Evolutionary conservation across 2,888 invertebrate genomes (phyloP), one percentile per base, ranked within the genome.

Genomic region (Urechis unicinctus): DNA sequence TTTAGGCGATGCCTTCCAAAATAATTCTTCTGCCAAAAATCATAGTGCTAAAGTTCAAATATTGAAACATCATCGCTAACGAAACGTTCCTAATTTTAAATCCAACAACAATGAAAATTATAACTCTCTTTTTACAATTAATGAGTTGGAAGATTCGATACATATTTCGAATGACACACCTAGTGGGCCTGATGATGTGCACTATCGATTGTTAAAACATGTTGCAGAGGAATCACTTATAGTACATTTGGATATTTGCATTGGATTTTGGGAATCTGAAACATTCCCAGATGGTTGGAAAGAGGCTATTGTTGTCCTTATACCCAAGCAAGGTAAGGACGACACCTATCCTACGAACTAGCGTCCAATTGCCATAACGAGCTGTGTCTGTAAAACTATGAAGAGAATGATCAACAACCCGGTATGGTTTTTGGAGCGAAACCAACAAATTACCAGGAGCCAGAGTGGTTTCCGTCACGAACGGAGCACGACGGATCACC

Each of bases 301-400:
- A 22, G 41, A 60, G 24, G 60, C 61, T 4, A 53, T 45, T 21
- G 53, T 64, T 13, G 51, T 62, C 28, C 62, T 61, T 1, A 49
- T 62, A 26, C 61, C 59, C 2, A 63, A 63, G 53, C 61, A 57
- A 24, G 59, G 56, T 4, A 61, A 63, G 45, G 59, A 60, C 51
- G 49, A 45, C 29, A 53, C 56, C 21, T 55, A 63, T 42, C 59
- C 61, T 25, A 52, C 43, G 1, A 64, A 57, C 52, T 68, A 68
- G 48, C 49, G 65, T 17, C 66, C 68, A 9, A 68, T 68, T 17
- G 62, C 65, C 29, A 54, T 68, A 24, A 65, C 67, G 17, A 66
- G 65, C 47, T 67, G 66, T 49, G 47, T 68, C 5, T 66, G 66
- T 36, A 69, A 68, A 53, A 49, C 63, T 0, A 56, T 68, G 61